Percentiles rank a stretch among this genome's conserved stretches.
phyloP scores from a whole-genome alignment of 2,113 vertebrate genomes.

The Pterocles burchelli region DNA sequence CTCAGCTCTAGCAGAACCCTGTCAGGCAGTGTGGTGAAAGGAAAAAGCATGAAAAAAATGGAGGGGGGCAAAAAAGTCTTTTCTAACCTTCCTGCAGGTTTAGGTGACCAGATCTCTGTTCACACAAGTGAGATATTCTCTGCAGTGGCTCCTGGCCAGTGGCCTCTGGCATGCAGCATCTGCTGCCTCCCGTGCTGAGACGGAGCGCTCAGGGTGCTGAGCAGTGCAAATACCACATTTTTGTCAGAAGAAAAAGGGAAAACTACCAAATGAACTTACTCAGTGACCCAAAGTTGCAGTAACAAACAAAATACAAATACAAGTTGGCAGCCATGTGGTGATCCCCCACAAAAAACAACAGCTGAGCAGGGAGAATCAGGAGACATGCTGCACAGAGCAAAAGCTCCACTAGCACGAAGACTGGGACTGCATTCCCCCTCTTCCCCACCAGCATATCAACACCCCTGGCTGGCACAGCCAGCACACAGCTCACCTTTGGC shows the following conservation, averaged over 20 bases:
- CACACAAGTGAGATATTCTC: neutral
- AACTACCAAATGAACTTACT: neutral
- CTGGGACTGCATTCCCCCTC: neutral
- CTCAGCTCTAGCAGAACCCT: neutral
- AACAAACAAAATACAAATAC: neutral
- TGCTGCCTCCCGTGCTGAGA: neutral
- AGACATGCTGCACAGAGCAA: rapidly evolving
- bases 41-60: neutral
- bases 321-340: neutral
- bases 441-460: neutral
- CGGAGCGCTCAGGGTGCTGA: neutral
- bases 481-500: conserved; percentile 61
- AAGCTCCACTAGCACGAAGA: neutral
- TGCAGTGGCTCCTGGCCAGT: neutral
- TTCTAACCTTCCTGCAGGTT: neutral
- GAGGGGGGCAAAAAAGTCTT: neutral
- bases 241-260: neutral
- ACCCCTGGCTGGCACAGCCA: neutral
- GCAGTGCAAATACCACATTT: neutral
- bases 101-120: neutral
- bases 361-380: neutral
- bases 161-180: neutral
- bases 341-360: neutral
- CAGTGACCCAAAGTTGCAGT: neutral
- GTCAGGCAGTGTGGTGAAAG: neutral